Evolutionary conservation across 2,888 invertebrate genomes (phyloP).

Genomic region (Sinopyrophorus schimmeli): DNA sequence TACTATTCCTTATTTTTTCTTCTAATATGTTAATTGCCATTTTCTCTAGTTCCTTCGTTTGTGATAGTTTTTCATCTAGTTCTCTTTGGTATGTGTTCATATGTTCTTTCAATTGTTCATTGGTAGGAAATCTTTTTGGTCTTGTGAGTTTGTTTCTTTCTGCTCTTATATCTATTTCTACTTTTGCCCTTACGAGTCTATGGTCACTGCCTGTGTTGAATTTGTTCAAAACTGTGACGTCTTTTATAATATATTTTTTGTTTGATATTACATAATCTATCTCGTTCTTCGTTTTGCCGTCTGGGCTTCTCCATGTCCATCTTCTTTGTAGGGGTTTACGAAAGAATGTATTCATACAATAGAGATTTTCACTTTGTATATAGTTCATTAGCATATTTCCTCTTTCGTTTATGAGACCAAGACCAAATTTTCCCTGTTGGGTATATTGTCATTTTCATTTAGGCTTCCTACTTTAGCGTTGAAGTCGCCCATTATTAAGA

Average conservation of each 20-base stretch:
- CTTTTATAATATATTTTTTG: constrained; percentile 1
- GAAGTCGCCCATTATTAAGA: constrained; percentile 1
- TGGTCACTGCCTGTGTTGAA: neutral
- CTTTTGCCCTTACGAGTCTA: neutral
- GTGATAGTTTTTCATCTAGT: neutral
- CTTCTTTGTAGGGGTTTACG: neutral
- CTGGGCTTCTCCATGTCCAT: constrained; percentile 4
- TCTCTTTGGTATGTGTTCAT: neutral
- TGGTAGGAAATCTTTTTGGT: neutral
- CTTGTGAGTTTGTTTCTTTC: constrained; percentile 3
- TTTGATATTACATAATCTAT: constrained; percentile 4
- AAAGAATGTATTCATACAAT: constrained; percentile 1
- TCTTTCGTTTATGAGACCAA: neutral
- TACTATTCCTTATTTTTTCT: neutral
- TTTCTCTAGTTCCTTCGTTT: neutral
- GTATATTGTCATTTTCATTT: neutral
- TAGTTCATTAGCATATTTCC: neutral
- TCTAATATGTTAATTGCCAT: neutral
- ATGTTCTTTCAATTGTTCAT: neutral
- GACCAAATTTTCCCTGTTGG: neutral
- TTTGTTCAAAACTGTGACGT: neutral
- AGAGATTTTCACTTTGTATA: neutral
- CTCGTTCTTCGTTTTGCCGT: neutral
- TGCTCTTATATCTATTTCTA: neutral
- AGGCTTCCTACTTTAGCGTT: constrained; percentile 6